Percentiles rank a stretch among this genome's conserved stretches.
Conservation (phyloP, 2,888 invertebrate species). For the Catocala nupta region DNA sequence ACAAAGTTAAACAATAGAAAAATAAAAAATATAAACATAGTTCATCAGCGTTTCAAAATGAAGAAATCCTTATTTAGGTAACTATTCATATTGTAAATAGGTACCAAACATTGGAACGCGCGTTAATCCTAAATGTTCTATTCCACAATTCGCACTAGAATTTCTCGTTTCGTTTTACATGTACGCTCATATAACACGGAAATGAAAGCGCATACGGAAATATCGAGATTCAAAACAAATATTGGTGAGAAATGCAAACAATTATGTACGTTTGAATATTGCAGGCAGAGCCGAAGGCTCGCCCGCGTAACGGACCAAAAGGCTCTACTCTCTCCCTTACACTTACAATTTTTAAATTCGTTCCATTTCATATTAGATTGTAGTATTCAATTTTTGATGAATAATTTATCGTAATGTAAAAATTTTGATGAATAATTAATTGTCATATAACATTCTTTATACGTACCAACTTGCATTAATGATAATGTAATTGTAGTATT, state of each 20-base stretch:
- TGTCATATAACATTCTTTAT: too few relatives aligned
- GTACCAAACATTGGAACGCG: neutral
- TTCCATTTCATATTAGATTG: neutral
- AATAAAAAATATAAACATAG: too few relatives aligned
- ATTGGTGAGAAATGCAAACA: constrained; percentile 19
- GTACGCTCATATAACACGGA: constrained; percentile 1
- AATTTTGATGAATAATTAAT: too few relatives aligned
- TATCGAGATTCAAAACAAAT: constrained; percentile 13
- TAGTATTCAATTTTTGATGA: too few relatives aligned
- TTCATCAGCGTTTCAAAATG: too few relatives aligned
- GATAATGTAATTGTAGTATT: too few relatives aligned
- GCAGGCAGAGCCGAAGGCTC: neutral
- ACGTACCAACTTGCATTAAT: too few relatives aligned
- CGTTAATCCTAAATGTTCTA: neutral
- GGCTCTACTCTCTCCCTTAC: neutral
- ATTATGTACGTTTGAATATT: constrained; percentile 6
- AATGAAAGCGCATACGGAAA: constrained; percentile 6
- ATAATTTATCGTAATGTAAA: too few relatives aligned
- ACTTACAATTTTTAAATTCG: neutral
- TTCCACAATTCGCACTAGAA: neutral
- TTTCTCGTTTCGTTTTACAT: constrained; percentile 3
- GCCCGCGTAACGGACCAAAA: neutral
- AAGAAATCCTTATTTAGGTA: too few relatives aligned
- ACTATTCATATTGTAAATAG: neutral
- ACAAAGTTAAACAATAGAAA: too few relatives aligned